phyloP scores from a whole-genome alignment of 2,888 invertebrate genomes.

The Diaphora mendica region DNA sequence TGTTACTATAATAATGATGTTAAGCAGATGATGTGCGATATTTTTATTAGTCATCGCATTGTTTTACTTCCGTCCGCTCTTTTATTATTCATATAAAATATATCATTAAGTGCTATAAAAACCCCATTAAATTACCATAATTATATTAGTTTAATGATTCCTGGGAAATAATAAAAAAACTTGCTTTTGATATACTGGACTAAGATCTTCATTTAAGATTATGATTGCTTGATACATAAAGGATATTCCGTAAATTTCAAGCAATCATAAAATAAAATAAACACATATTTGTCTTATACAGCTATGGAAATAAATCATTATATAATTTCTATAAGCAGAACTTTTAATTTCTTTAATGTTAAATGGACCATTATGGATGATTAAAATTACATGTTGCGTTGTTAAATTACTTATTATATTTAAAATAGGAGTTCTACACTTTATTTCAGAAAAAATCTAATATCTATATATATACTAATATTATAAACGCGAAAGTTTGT shows the following conservation, averaged over 20 bases:
- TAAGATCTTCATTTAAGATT: background rate
- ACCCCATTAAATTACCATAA: background rate
- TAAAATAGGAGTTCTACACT: background rate
- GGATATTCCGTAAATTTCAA: background rate
- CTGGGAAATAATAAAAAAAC: background rate
- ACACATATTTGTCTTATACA: background rate
- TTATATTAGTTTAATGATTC: background rate
- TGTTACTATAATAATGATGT: slow-evolving; percentile 17
- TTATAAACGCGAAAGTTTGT: too few species aligned
- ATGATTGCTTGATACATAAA: background rate
- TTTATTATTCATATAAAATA: slow-evolving; percentile 15
- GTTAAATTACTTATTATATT: background rate
- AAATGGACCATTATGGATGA: background rate
- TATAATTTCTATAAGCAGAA: background rate
- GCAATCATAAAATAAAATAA: background rate
- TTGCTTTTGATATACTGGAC: background rate
- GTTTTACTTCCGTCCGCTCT: slow-evolving; percentile 23
- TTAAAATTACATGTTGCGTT: background rate
- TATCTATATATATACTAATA: too few species aligned
- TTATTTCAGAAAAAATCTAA: background rate
- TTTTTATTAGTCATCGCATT: slow-evolving; percentile 25
- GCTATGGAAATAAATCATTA: background rate
- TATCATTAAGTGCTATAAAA: slow-evolving; percentile 20
- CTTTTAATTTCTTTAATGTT: too few species aligned
- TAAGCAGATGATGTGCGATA: slow-evolving; percentile 21